These are phyloP conservation scores for Caenorhabditis brenneri DNA, from an alignment of 1,140 invertebrate genomes.

Conservation along the genomic window DNA sequence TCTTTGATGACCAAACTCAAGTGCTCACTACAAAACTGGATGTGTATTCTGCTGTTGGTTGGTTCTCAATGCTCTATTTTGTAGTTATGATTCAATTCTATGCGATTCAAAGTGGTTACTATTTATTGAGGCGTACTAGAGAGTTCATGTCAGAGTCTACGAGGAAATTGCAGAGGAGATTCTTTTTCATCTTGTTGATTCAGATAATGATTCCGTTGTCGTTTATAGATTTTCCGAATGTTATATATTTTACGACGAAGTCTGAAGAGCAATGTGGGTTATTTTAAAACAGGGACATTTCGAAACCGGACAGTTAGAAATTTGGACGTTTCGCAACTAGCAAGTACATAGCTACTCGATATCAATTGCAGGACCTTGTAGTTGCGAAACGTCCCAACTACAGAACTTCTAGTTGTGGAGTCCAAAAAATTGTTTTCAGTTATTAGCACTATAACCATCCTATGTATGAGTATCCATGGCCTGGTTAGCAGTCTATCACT, in stretches of 20 bases:
- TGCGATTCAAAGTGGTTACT: neutral
- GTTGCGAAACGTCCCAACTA: too few species aligned
- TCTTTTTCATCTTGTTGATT: neutral
- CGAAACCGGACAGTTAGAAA: too few species aligned
- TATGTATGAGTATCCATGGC: neutral
- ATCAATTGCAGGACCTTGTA: too few species aligned
- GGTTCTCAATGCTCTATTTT: neutral
- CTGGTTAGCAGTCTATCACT: neutral
- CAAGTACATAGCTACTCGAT: too few species aligned
- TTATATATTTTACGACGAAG: neutral
- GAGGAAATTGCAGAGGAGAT: neutral
- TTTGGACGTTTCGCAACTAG: too few species aligned
- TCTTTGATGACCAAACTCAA: neutral
- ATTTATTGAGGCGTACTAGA: neutral
- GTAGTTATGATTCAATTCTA: neutral
- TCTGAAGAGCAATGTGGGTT: neutral
- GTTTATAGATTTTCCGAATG: neutral
- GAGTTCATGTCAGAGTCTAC: neutral
- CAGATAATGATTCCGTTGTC: neutral
- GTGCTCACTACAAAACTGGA: neutral
- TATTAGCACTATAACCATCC: neutral
- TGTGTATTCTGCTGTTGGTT: neutral
- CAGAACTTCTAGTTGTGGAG: too few species aligned
- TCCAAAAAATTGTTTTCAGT: neutral
- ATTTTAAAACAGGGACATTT: too few species aligned